phyloP scores from a whole-genome alignment of 2,113 vertebrate species.

The Nyctibius bracteatus region DNA sequence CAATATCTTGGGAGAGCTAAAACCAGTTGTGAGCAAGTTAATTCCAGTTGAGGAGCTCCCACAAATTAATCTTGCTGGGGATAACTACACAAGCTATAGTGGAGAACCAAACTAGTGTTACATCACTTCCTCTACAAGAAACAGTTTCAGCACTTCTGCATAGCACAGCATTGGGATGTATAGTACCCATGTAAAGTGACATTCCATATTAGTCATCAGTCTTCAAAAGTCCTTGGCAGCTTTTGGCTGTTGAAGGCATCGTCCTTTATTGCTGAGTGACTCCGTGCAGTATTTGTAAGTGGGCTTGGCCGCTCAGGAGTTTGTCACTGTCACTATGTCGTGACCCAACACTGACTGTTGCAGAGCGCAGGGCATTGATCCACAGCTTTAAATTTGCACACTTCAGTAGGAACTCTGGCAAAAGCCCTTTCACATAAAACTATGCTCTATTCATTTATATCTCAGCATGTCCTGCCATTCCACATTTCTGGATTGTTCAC shows the following conservation, averaged over 20 bases:
- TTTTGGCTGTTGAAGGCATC: neutral
- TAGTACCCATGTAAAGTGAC: neutral
- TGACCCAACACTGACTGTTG: neutral
- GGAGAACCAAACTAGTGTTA: neutral
- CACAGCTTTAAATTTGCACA: constrained; percentile 14
- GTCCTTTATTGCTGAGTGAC: constrained; percentile 21
- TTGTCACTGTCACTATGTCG: neutral
- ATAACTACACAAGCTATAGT: neutral
- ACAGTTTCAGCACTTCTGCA: neutral
- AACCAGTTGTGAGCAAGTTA: neutral
- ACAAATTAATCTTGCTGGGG: neutral
- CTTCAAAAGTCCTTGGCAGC: constrained; percentile 31
- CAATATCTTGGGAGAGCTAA: neutral
- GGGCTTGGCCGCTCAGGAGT: neutral
- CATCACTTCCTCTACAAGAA: neutral
- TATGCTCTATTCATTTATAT: neutral
- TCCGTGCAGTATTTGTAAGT: neutral
- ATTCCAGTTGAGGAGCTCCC: neutral
- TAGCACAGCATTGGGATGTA: neutral
- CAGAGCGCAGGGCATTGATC: neutral
- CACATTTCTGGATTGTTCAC: neutral
- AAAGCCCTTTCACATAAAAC: neutral
- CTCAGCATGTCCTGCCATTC: neutral
- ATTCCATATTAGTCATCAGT: neutral
- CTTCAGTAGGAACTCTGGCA: neutral